Percentiles rank a stretch among this genome's conserved stretches.
These are phyloP conservation scores for Polydrusus tereticollis DNA, from an alignment of 2,888 invertebrate genomes.

Conservation along the genomic window DNA sequence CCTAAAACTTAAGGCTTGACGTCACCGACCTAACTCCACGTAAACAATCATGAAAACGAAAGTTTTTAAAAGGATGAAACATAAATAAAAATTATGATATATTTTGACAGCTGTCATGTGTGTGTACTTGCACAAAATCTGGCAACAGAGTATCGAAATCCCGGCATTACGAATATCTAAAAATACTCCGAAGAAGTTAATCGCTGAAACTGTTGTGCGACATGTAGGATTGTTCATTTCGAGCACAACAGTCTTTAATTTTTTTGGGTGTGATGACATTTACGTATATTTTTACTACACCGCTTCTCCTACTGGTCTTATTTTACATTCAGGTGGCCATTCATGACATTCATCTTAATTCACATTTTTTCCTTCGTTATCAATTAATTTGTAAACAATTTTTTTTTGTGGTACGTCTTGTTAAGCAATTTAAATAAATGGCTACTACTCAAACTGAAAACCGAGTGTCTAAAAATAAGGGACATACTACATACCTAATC, in stretches of 20 bases:
- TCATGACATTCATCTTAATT: constrained; percentile 20
- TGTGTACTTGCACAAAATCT: constrained; percentile 9
- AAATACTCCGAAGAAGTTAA: constrained; percentile 39
- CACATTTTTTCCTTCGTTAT: neutral
- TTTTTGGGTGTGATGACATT: constrained; percentile 14
- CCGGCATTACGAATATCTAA: constrained; percentile 41
- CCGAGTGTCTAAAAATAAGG: no score
- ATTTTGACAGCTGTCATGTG: neutral
- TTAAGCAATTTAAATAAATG: no score
- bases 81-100: no score
- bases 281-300: constrained; percentile 6
- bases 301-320: neutral
- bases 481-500: no score
- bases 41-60: no score
- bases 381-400: neutral
- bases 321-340: neutral
- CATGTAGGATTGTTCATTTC: constrained; percentile 30
- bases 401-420: neutral
- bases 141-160: constrained; percentile 39
- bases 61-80: no score
- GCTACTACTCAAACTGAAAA: no score
- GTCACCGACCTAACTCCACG: no score
- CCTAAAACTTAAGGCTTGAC: neutral
- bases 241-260: neutral
- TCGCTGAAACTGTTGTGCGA: constrained; percentile 22